Percentiles rank a stretch among this genome's conserved stretches.
Conservation (phyloP, 2,888 invertebrate species). For the Metacarcinus magister region DNA sequence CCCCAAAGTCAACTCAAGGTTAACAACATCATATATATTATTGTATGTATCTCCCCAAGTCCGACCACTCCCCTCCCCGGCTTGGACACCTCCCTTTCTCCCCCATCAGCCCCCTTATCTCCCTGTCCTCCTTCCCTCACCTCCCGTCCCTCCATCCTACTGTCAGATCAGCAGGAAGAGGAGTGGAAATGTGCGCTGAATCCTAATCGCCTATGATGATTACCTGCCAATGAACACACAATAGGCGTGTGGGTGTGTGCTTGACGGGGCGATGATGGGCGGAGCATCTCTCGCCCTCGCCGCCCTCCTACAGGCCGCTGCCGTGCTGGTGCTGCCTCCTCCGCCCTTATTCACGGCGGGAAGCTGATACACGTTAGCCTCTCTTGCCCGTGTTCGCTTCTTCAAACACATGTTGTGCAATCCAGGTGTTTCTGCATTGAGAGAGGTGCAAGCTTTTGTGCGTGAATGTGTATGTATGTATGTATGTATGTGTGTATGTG, state of each 20-base stretch:
- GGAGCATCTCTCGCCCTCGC: neutral
- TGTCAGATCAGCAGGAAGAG: neutral
- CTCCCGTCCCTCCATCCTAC: neutral
- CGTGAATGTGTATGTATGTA: too few relatives aligned
- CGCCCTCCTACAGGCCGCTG: neutral
- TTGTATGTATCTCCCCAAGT: neutral
- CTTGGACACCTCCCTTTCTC: neutral
- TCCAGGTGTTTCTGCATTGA: too few relatives aligned
- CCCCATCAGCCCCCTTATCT: neutral
- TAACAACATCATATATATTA: slow-evolving; percentile 21
- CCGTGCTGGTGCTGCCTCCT: neutral
- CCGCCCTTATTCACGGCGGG: neutral
- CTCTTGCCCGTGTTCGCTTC: neutral
- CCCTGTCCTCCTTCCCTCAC: neutral
- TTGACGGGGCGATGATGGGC: neutral
- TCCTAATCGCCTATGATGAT: slow-evolving; percentile 62
- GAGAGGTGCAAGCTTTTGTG: too few relatives aligned
- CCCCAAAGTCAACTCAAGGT: neutral
- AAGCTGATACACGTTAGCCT: neutral
- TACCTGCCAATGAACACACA: slow-evolving; percentile 61
- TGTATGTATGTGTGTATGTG: too few relatives aligned
- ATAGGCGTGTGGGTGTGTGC: slow-evolving; percentile 59
- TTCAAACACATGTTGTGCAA: too few relatives aligned
- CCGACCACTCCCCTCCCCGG: neutral
- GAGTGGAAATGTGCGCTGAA: slow-evolving; percentile 35